Conservation (phyloP, 2,888 invertebrate species). For the Drosophila bunnanda region DNA sequence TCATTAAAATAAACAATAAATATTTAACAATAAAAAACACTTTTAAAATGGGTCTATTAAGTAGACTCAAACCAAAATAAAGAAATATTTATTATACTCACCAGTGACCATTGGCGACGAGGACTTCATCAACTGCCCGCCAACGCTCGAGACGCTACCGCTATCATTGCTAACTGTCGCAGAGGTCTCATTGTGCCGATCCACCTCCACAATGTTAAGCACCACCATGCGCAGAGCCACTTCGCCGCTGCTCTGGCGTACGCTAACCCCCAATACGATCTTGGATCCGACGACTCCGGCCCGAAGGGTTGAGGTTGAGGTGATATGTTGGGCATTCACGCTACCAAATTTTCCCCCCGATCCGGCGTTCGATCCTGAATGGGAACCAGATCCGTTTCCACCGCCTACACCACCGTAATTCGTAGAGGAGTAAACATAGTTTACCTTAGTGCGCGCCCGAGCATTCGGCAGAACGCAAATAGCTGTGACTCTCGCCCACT, state of each 20-base stretch:
- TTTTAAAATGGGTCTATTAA: not conserved
- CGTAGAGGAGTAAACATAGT: slow-evolving; percentile 71
- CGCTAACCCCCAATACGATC: slow-evolving; percentile 80
- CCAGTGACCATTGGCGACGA: slow-evolving; percentile 60
- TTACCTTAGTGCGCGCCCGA: slow-evolving; percentile 77
- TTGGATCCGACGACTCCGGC: slow-evolving; percentile 82
- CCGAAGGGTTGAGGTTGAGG: slow-evolving; percentile 80
- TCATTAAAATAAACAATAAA: not conserved
- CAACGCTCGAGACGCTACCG: slow-evolving; percentile 62
- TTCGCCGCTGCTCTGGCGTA: slow-evolving; percentile 77
- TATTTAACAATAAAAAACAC: too few relatives aligned
- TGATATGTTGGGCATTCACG: slow-evolving; percentile 68
- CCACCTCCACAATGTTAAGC: slow-evolving; percentile 77
- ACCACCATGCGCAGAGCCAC: slow-evolving; percentile 79
- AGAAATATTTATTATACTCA: slow-evolving; percentile 17
- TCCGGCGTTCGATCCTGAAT: slow-evolving; percentile 30
- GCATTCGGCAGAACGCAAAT: slow-evolving; percentile 90
- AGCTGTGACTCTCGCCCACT: slow-evolving; percentile 87
- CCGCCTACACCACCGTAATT: slow-evolving; percentile 64
- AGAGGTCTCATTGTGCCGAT: slow-evolving; percentile 66
- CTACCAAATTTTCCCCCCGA: slow-evolving; percentile 57
- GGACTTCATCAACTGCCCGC: slow-evolving; percentile 65
- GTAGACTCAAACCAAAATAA: not conserved
- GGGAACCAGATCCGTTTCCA: slow-evolving; percentile 42
- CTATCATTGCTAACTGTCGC: slow-evolving; percentile 64